phyloP scores from a whole-genome alignment of 2,888 invertebrate genomes.

The Epinotia demarniana region DNA sequence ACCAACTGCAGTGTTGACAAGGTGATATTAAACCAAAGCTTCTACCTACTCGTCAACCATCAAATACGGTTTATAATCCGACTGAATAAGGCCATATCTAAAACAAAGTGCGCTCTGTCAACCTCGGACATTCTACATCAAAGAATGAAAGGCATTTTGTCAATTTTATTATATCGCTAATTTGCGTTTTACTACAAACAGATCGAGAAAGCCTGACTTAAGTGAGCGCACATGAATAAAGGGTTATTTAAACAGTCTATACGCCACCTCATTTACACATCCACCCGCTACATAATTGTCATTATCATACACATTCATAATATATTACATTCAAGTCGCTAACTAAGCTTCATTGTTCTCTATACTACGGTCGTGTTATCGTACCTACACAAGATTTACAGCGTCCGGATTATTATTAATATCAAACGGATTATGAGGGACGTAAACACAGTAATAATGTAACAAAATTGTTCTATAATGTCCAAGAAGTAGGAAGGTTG shows the following conservation, averaged over 20 bases:
- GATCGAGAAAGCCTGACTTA: background rate
- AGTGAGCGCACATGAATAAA: background rate
- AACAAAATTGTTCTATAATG: slow-evolving; percentile 4
- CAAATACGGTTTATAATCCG: too few species aligned
- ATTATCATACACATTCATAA: background rate
- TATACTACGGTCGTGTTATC: slow-evolving; percentile 9
- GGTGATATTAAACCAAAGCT: too few species aligned
- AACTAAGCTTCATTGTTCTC: slow-evolving; percentile 35
- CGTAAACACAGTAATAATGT: slow-evolving; percentile 14
- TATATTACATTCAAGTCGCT: slow-evolving; percentile 2
- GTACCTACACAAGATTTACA: slow-evolving; percentile 19
- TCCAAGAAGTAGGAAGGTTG: background rate
- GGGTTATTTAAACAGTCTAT: background rate
- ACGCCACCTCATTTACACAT: background rate
- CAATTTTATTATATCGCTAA: too few species aligned
- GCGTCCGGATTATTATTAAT: slow-evolving; percentile 23
- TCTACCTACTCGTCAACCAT: too few species aligned
- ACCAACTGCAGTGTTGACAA: too few species aligned
- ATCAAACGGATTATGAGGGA: slow-evolving; percentile 22
- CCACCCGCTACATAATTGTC: slow-evolving; percentile 6
- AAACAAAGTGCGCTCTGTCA: too few species aligned
- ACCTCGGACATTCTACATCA: too few species aligned
- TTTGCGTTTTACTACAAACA: too few species aligned
- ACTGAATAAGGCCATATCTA: too few species aligned
- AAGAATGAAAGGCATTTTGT: too few species aligned